Percentiles rank a stretch among this genome's conserved stretches.
These are phyloP conservation scores for Muraenolepis orangiensis DNA, from an alignment of 2,797 vertebrate species.

Conservation along the genomic window DNA sequence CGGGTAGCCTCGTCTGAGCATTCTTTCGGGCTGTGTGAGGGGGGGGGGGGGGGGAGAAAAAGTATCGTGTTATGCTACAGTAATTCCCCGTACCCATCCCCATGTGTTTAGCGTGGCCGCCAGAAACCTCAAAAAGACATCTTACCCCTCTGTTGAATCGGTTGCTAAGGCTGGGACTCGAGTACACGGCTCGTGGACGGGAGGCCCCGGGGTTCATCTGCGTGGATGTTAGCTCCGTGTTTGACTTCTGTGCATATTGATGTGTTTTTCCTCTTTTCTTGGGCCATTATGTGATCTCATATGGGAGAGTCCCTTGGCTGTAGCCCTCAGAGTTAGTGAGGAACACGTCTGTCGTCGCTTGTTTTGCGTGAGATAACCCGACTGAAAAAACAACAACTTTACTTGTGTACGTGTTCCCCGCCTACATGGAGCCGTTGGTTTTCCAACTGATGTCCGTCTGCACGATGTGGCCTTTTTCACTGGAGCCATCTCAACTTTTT, in stretches of 20 bases:
- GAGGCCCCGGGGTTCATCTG: neutral
- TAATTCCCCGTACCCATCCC: neutral
- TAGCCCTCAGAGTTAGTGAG: conserved; percentile 15
- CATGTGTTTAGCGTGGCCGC: neutral
- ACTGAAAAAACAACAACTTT: neutral
- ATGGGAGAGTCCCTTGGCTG: conserved; percentile 19
- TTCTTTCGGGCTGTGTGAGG: conserved; percentile 30
- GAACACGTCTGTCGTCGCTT: neutral
- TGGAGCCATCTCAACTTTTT: neutral
- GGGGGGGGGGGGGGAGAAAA: neutral
- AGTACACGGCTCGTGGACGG: neutral
- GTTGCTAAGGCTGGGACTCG: conserved; percentile 12
- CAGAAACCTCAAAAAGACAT: neutral
- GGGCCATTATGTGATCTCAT: conserved; percentile 13
- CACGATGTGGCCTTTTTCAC: neutral
- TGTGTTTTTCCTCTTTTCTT: conserved; percentile 10
- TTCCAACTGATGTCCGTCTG: neutral
- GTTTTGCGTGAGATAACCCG: neutral
- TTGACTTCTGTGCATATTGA: conserved; percentile 19
- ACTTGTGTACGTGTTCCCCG: neutral
- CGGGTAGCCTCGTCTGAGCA: conserved; percentile 33
- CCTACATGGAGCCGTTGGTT: neutral
- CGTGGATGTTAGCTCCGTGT: neutral
- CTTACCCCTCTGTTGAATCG: neutral
- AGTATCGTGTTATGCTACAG: conserved; percentile 20